Conservation (phyloP, 1,140 invertebrate genomes). For the Caenorhabditis brenneri region DNA sequence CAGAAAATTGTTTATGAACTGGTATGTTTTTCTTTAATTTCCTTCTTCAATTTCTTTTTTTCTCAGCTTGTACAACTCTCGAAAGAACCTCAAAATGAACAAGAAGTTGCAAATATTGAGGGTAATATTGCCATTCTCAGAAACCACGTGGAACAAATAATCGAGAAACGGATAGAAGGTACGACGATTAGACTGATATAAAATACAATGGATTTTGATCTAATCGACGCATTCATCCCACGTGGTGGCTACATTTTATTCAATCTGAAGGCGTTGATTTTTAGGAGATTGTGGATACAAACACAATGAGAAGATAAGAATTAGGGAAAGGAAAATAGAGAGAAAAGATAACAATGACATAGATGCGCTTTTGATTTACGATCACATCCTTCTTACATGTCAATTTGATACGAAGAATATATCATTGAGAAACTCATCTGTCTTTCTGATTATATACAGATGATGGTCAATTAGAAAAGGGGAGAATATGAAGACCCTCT, state of each 20-base stretch:
- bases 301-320: background rate
- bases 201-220: background rate
- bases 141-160: background rate
- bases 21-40: background rate
- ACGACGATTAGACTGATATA: no score
- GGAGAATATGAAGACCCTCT: background rate
- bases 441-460: background rate
- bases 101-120: background rate
- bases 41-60: background rate
- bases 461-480: background rate
- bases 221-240: constrained; percentile 11
- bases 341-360: constrained; percentile 13
- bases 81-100: background rate
- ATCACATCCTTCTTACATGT: constrained; percentile 8
- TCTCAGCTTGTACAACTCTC: background rate
- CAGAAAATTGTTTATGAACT: constrained; percentile 46
- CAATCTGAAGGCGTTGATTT: background rate
- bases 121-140: background rate
- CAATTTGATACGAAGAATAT: background rate
- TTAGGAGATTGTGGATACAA: background rate
- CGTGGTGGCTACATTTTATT: background rate
- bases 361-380: constrained; percentile 40
- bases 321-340: background rate
- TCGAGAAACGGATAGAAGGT: background rate
- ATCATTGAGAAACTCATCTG: background rate